Conservation (phyloP, 2,888 invertebrate genomes). For the Diarsia brunnea region DNA sequence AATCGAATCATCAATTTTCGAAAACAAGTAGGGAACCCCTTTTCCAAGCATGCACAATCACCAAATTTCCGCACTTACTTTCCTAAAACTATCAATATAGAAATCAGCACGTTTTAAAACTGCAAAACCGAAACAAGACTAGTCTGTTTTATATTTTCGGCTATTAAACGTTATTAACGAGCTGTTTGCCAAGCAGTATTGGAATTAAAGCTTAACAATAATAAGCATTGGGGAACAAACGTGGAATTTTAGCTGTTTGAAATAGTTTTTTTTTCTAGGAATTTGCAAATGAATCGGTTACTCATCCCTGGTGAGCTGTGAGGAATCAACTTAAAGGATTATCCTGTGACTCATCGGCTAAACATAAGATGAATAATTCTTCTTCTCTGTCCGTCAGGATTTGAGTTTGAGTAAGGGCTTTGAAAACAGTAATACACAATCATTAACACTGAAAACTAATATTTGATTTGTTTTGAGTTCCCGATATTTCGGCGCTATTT, state of each 20-base stretch:
- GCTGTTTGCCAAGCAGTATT: constrained; percentile 43
- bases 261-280: neutral
- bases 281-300: constrained; percentile 3
- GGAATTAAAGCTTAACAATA: constrained; percentile 44
- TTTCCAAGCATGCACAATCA: neutral
- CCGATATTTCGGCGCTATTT: no score
- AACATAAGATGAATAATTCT: neutral
- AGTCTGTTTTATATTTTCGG: constrained; percentile 41
- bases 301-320: constrained; percentile 8
- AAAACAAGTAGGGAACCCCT: no score
- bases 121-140: constrained; percentile 23
- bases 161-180: constrained; percentile 51
- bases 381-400: neutral
- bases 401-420: neutral
- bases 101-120: constrained; percentile 26
- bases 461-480: no score
- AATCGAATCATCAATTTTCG: no score
- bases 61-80: neutral
- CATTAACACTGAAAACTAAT: no score
- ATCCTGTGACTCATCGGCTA: constrained; percentile 10
- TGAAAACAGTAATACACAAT: neutral
- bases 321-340: constrained; percentile 1
- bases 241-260: constrained; percentile 6
- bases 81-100: constrained; percentile 4
- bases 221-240: constrained; percentile 24